Percentiles rank a stretch among this genome's conserved stretches.
Evolutionary conservation across 2,113 vertebrate species (phyloP).

Genomic region (Acanthochromis polyacanthus): DNA sequence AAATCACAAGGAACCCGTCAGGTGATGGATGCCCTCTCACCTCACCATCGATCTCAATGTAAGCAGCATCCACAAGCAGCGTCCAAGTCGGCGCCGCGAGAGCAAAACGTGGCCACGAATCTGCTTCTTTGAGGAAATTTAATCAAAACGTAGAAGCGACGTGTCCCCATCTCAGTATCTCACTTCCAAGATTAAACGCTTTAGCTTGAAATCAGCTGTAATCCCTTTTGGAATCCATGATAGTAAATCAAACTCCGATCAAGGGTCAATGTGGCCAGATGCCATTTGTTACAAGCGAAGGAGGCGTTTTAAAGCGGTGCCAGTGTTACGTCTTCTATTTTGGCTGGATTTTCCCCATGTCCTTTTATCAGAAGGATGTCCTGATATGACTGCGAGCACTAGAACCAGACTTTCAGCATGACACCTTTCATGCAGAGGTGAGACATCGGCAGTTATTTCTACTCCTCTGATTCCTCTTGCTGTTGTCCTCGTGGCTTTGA

Average conservation of each 20-base stretch:
- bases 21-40: constrained; percentile 49
- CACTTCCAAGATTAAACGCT: constrained; percentile 25
- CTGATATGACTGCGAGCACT: constrained; percentile 43
- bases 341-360: constrained; percentile 53
- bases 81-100: constrained; percentile 27
- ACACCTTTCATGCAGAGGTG: constrained; percentile 51
- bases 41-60: constrained; percentile 39
- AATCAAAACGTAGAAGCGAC: constrained; percentile 3
- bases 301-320: constrained; percentile 23
- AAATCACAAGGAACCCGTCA: constrained; percentile 46
- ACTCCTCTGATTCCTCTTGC: constrained; percentile 19
- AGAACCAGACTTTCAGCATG: constrained; percentile 22
- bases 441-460: constrained; percentile 37
- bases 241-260: constrained; percentile 39
- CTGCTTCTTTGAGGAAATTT: constrained; percentile 6
- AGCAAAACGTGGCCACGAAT: not conserved
- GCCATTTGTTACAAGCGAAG: constrained; percentile 41
- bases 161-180: constrained; percentile 18
- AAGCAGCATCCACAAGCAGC: constrained; percentile 34
- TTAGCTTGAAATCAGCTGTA: constrained; percentile 36
- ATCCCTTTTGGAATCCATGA: constrained; percentile 45
- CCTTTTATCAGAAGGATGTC: constrained; percentile 61
- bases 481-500: constrained; percentile 15
- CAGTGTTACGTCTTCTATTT: constrained; percentile 29
- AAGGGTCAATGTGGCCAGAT: constrained; percentile 29